Conservation (phyloP, 2,797 vertebrate species). For the Loriculus beryllinus region DNA sequence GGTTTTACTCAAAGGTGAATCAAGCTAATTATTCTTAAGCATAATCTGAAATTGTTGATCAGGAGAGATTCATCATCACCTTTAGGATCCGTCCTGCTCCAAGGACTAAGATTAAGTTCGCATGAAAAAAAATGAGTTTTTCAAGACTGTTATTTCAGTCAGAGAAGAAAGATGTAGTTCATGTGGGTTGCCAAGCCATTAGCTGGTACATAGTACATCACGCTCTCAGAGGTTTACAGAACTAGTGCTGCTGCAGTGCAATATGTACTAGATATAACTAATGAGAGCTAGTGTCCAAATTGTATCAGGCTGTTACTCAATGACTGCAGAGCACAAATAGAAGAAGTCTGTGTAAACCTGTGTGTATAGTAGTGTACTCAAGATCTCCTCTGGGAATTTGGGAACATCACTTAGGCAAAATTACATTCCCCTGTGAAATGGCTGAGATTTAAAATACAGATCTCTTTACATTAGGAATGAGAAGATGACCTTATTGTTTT, state of each 20-base stretch:
- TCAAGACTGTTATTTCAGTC: neutral
- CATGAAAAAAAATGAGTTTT: neutral
- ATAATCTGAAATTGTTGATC: neutral
- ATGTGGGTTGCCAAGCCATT: neutral
- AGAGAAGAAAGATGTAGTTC: neutral
- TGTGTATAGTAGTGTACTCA: neutral
- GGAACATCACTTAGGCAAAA: neutral
- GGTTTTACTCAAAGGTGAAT: neutral
- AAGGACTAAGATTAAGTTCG: neutral
- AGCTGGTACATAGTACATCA: neutral
- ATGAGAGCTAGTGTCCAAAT: neutral
- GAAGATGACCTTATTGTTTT: neutral
- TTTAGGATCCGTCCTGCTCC: neutral
- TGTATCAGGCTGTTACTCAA: neutral
- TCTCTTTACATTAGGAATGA: neutral
- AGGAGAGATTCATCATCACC: neutral
- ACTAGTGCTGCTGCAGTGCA: neutral
- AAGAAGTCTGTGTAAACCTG: neutral
- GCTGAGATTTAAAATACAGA: neutral
- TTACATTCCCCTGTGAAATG: neutral
- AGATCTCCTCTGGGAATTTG: neutral
- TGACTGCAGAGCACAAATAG: neutral
- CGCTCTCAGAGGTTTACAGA: neutral
- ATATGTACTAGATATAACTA: fast-evolving
- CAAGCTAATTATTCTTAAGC: neutral